A percentile compares a stretch with the other conserved stretches of the same genome.
phyloP scores from a whole-genome alignment of 2,888 invertebrate species.

The Platycheirus albimanus region DNA sequence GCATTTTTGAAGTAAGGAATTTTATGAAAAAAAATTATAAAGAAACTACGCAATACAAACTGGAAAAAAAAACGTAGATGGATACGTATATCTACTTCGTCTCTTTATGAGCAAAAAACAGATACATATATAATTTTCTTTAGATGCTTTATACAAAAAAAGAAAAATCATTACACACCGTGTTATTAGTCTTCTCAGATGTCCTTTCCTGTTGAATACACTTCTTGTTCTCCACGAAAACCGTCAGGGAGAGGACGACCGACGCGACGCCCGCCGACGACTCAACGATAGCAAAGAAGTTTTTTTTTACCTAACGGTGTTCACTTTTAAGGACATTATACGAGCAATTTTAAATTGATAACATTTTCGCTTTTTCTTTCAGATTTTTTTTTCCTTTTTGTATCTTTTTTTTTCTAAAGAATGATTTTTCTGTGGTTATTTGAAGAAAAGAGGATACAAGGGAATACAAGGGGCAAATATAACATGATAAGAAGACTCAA shows the following conservation, averaged over 20 bases:
- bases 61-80: conserved; percentile 7
- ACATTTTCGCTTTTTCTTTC: conserved; percentile 47
- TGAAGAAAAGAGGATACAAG: not conserved
- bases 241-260: too few species aligned
- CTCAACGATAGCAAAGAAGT: not conserved
- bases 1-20: not conserved
- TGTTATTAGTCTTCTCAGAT: conserved; percentile 66
- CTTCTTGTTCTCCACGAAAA: conserved; percentile 3
- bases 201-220: conserved; percentile 53
- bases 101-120: conserved; percentile 35
- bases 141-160: conserved; percentile 21
- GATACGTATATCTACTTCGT: conserved; percentile 18
- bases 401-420: not conserved
- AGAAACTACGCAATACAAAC: conserved; percentile 32
- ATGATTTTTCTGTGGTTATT: conserved; percentile 39
- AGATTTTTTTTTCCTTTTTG: not conserved
- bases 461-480: not conserved
- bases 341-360: conserved; percentile 70
- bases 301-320: conserved; percentile 43
- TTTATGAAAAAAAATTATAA: conserved; percentile 20
- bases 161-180: conserved; percentile 63
- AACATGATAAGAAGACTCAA: conserved; percentile 55
- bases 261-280: too few species aligned
- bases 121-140: conserved; percentile 31
- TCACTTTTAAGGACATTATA: conserved; percentile 67